Percentiles rank a stretch among this genome's conserved stretches.
Conservation (phyloP, 2,113 vertebrate species). For the Eulemur rufifrons region DNA sequence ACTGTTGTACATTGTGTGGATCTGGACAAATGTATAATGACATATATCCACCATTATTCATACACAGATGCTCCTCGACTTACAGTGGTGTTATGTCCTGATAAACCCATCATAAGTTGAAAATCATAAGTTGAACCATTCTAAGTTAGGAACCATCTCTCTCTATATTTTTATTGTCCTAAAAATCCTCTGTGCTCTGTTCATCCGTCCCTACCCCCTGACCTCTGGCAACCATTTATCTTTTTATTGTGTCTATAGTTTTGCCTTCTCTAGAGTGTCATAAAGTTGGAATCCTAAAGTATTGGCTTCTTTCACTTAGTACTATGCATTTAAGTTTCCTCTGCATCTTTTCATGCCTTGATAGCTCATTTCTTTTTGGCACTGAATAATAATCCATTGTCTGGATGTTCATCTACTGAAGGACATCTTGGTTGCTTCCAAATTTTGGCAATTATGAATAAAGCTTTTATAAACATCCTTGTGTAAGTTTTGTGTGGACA, state of each 20-base stretch:
- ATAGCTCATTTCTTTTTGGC: not conserved
- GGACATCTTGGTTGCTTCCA: not conserved
- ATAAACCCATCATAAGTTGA: not conserved
- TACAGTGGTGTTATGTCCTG: not conserved
- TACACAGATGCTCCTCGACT: not conserved
- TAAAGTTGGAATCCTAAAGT: not conserved
- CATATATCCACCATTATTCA: not conserved
- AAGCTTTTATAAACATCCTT: too few species aligned
- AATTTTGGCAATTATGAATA: too few species aligned
- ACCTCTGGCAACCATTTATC: not conserved
- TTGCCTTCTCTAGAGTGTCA: not conserved
- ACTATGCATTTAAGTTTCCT: not conserved
- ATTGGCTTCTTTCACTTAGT: not conserved
- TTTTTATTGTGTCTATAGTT: not conserved
- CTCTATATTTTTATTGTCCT: not conserved
- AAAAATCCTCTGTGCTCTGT: not conserved
- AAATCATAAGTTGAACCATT: not conserved
- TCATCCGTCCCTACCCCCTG: not conserved
- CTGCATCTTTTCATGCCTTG: not conserved
- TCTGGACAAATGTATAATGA: not conserved
- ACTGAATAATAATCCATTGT: not conserved
- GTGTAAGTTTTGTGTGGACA: not conserved
- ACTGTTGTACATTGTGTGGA: not conserved
- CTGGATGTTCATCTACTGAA: not conserved
- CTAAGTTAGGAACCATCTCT: not conserved